Percentiles rank a stretch among this genome's conserved stretches.
These are phyloP conservation scores for Apodemus speciosus DNA, from an alignment of 2,113 vertebrate species.

Conservation along the genomic window DNA sequence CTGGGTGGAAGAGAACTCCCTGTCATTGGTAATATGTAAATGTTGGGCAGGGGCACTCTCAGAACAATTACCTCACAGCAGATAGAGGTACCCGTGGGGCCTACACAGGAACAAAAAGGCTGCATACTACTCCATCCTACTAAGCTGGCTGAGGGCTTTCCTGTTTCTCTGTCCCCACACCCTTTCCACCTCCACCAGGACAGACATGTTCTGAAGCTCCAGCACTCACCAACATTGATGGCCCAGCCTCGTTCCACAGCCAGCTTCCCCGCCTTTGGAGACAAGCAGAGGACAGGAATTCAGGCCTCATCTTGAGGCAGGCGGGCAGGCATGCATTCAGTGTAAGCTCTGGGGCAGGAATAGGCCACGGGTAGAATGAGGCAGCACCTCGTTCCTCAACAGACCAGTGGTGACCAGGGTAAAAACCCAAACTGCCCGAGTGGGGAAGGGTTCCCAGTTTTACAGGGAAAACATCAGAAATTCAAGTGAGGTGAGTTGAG, in stretches of 20 bases:
- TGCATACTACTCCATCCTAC: background rate
- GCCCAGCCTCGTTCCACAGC: slow-evolving; percentile 97
- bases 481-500: background rate
- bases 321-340: background rate
- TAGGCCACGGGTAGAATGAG: background rate
- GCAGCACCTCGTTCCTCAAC: background rate
- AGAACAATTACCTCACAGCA: background rate
- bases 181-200: background rate
- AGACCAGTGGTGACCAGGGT: background rate
- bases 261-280: slow-evolving; percentile 94
- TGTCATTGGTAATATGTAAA: background rate
- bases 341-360: background rate
- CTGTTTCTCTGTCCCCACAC: background rate
- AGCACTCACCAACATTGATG: slow-evolving; percentile 95
- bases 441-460: background rate
- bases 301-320: background rate
- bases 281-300: slow-evolving; percentile 45
- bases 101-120: background rate
- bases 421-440: background rate
- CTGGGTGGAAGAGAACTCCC: background rate
- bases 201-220: rapidly evolving
- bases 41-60: background rate
- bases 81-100: background rate
- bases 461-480: background rate
- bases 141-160: too few relatives aligned